Evolutionary conservation across 2,888 invertebrate genomes (phyloP).

Genomic region (Drosophila crucigera): DNA sequence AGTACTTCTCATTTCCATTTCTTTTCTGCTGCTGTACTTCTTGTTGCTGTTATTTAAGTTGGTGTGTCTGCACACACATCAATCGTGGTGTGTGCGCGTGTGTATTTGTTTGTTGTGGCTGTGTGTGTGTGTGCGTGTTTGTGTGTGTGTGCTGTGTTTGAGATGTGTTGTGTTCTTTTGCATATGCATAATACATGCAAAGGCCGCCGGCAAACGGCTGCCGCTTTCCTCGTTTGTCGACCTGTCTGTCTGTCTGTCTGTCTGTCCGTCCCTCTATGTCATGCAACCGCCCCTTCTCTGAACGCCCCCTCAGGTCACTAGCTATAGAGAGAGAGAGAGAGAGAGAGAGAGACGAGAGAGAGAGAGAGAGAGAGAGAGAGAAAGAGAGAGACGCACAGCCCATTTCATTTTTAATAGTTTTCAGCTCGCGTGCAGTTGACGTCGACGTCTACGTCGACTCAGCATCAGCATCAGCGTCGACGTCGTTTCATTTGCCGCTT

Average conservation of each 20-base stretch:
- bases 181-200: constrained; percentile 70
- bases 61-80: constrained; percentile 51
- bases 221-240: constrained; percentile 38
- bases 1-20: constrained; percentile 10
- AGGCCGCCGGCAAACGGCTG: constrained; percentile 47
- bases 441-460: constrained; percentile 38
- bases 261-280: constrained; percentile 19
- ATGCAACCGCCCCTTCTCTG: constrained; percentile 1
- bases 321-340: not conserved
- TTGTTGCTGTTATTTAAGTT: constrained; percentile 50
- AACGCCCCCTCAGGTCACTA: not conserved
- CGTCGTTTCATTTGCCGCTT: constrained; percentile 75
- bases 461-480: constrained; percentile 17
- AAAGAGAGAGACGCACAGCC: constrained; percentile 32
- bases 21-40: constrained; percentile 1
- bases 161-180: constrained; percentile 25
- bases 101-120: constrained; percentile 14
- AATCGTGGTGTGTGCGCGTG: constrained; percentile 30
- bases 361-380: not conserved
- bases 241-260: constrained; percentile 5
- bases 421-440: constrained; percentile 49
- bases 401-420: constrained; percentile 79
- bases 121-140: constrained; percentile 16
- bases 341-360: too few relatives aligned
- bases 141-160: constrained; percentile 9